phyloP scores from a whole-genome alignment of 2,888 invertebrate genomes.

The Drepana falcataria region DNA sequence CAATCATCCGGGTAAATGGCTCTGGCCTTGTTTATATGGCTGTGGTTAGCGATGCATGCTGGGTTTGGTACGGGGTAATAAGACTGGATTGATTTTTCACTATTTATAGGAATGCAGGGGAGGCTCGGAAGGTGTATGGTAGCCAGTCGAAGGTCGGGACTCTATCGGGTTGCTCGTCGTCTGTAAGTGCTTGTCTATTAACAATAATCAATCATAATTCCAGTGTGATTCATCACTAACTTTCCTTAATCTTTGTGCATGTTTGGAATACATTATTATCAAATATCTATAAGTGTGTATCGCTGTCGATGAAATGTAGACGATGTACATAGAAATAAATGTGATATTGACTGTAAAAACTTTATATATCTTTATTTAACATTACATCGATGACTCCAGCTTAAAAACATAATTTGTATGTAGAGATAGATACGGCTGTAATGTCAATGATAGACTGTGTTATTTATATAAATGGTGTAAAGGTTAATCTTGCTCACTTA shows the following conservation, averaged over 20 bases:
- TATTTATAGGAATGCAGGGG: constrained; percentile 78
- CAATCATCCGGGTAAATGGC: constrained; percentile 74
- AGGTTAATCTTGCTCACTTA: too few relatives aligned
- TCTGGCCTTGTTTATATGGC: constrained; percentile 46
- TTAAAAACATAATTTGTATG: too few relatives aligned
- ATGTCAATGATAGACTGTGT: too few relatives aligned
- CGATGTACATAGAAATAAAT: too few relatives aligned
- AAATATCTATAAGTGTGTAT: too few relatives aligned
- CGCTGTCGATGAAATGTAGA: too few relatives aligned
- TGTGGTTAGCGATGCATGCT: constrained; percentile 62
- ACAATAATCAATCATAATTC: constrained; percentile 12
- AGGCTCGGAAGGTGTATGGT: constrained; percentile 71
- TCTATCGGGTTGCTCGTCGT: constrained; percentile 84
- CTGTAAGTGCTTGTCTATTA: constrained; percentile 72
- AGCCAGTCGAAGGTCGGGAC: constrained; percentile 82
- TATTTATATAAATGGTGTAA: too few relatives aligned
- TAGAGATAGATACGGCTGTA: too few relatives aligned
- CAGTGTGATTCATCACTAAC: constrained; percentile 25
- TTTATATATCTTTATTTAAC: too few relatives aligned
- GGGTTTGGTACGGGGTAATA: constrained; percentile 42
- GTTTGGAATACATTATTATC: constrained; percentile 23
- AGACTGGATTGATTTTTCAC: constrained; percentile 68
- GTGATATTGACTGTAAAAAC: too few relatives aligned
- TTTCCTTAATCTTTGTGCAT: constrained; percentile 24
- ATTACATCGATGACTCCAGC: too few relatives aligned